Percentiles rank a stretch among this genome's conserved stretches.
These are phyloP conservation scores for Imbricaverruca yamaguchii DNA, from an alignment of 2,888 invertebrate species.

Conservation along the genomic window DNA sequence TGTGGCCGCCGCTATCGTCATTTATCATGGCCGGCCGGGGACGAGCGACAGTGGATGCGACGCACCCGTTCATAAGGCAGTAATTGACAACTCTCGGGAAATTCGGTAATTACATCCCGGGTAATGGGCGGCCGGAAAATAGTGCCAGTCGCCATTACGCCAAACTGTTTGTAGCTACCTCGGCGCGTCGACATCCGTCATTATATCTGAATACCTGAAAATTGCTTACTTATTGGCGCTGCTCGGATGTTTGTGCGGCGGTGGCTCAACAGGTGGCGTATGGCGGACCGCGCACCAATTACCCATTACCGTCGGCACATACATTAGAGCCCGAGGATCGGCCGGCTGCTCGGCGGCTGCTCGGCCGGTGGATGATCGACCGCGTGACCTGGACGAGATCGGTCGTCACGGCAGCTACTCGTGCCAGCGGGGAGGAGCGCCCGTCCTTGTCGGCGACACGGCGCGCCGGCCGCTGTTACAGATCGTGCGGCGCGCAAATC, in stretches of 20 bases:
- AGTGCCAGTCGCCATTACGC: background rate
- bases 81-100: slow-evolving; percentile 16
- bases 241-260: background rate
- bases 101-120: slow-evolving; percentile 16
- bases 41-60: background rate
- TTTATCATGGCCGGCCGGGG: background rate
- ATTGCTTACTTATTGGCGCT: slow-evolving; percentile 19
- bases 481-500: no score
- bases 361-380: no score
- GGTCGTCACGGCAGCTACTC: background rate
- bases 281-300: background rate
- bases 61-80: slow-evolving; percentile 9
- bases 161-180: slow-evolving; percentile 17
- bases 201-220: background rate
- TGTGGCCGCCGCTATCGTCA: background rate
- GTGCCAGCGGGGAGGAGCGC: background rate
- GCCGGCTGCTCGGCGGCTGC: background rate
- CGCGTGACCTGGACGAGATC: background rate
- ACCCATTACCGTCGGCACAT: slow-evolving; percentile 4
- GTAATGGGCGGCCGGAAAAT: background rate
- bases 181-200: background rate
- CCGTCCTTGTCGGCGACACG: background rate
- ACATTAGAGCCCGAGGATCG: background rate
- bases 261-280: slow-evolving; percentile 2
- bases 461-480: background rate